A percentile compares a stretch with the other conserved stretches of the same genome.
phyloP scores from a whole-genome alignment of 2,888 invertebrate species.

The Tanypteryx hageni region DNA sequence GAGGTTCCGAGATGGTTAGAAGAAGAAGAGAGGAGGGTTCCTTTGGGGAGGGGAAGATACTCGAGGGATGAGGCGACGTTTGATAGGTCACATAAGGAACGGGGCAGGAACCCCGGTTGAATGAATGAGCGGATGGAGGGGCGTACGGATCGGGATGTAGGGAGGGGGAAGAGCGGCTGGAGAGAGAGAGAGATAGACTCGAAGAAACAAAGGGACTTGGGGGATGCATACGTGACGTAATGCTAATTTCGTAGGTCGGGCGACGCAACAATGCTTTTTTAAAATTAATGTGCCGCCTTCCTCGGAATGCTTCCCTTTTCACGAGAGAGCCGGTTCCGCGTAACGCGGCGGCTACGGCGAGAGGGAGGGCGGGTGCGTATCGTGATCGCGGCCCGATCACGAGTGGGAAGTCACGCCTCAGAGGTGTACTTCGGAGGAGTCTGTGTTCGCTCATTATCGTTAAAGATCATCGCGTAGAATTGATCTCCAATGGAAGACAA shows the following conservation, averaged over 20 bases:
- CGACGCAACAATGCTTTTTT: slow-evolving; percentile 25
- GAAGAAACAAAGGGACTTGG: neutral
- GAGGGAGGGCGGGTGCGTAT: neutral
- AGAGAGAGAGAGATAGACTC: neutral
- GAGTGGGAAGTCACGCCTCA: slow-evolving; percentile 16
- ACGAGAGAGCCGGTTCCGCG: neutral
- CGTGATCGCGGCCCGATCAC: slow-evolving; percentile 11
- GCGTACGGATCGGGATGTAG: neutral
- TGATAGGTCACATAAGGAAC: neutral
- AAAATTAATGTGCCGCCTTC: neutral
- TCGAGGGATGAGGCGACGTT: neutral
- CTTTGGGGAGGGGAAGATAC: neutral
- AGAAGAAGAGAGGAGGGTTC: neutral
- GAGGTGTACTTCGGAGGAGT: slow-evolving; percentile 29
- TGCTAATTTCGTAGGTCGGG: neutral
- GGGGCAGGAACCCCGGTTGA: neutral
- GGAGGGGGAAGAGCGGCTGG: neutral
- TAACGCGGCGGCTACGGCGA: neutral
- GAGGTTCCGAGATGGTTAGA: too few species aligned
- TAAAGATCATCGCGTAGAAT: neutral
- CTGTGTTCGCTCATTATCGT: slow-evolving; percentile 5
- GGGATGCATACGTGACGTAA: slow-evolving; percentile 5
- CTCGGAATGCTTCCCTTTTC: neutral
- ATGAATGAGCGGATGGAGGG: too few species aligned
- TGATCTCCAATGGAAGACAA: neutral